Base-by-base conservation (phyloP, 2,797 vertebrate species). In the Falco columbarius region DNA sequence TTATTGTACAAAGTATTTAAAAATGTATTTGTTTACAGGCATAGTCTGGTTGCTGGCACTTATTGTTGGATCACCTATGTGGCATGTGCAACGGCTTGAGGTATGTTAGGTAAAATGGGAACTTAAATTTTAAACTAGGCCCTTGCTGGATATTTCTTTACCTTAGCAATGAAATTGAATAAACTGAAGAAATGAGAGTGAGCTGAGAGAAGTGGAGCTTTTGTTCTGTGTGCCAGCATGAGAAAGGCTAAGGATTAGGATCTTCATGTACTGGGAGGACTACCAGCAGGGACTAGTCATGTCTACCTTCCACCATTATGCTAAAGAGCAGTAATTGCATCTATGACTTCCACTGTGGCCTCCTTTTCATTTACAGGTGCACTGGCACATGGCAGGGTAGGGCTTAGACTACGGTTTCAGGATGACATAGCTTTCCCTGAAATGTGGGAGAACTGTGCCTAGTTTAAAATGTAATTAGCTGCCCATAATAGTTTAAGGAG, bases 31-130 rank as follows among this genome's bases (percentile, higher is more conserved):
- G 30, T 90, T 96, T 75, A 5, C 95, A 98, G 98, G 98, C 55
- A 73, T 98, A 82, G 98, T 98, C 63, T 98, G 98, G 98, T 66
- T 98, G 82, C 92, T 98, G 94, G 98, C 98, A 8, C 55, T 97
- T 70, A 73, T 98, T 46, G 97, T 98, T 27, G 98, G 98, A 26
- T 96, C 98, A 17, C 98, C 98, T 40, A 97, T 98, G 97, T 98
- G 97, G 98, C 97, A 98, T 0, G 98, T 98, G 47, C 98, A 98
- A 15, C 91, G 56, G 13, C 97, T 98, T 11, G 97, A 98, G 98
- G 98, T 98, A 98, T 15, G 91, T 63, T 49, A 29, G 21, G 61
- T 27, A 26, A 32, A 23, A 81, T 13, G 49, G 42, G 7, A 65
- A 38, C 79, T 73, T 51, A 10, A 34, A 3, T 71, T 26, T 79